Evolutionary conservation across 2,113 vertebrate genomes (phyloP), one percentile per base, ranked within the genome.

Genomic region (Aleadryas rufinucha): DNA sequence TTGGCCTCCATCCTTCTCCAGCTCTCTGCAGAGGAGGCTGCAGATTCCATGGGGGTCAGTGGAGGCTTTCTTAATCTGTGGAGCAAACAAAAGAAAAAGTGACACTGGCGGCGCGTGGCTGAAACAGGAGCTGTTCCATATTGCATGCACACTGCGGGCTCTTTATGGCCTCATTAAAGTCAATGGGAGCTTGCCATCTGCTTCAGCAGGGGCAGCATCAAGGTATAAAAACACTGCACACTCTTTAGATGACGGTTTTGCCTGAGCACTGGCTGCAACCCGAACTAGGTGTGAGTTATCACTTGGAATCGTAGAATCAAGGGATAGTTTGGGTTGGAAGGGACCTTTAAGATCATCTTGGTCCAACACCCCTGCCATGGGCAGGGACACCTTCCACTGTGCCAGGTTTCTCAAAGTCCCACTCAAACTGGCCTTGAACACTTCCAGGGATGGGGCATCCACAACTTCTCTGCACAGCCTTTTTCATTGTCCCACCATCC

Each of bases 151-250:
- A 61, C 76, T 47, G 31, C 0, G 0, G 63, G 71, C 33, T 83
- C 52, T 84, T 90, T 77, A 88, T 13, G 78, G 79, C 57, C 94
- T 94, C 84, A 50, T 95, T 91, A 92, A 76, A 95, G 87, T 66
- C 90, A 56, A 50, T 16, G 64, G 63, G 71, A 94, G 42, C 47
- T 72, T 68, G 50, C 76, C 72, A 90, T 95, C 95, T 95, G 87
- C 87, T 96, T 94, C 80, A 78, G 72, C 59, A 84, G 63, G 68
- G 84, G 39, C 65, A 80, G 47, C 81, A 74, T 19, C 60, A 56
- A 84, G 56, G 28, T 56, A 41, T 31, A 23, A 57, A 84, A 60
- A 30, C 65, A 76, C 13, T 86, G 45, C 2, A 6, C n/a, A 19
- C 15, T 44, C 28, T 56, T 72, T 39, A 33, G 30, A 16, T 53